Conservation (phyloP, 2,113 vertebrate genomes). For the Ceratotherium simum region DNA sequence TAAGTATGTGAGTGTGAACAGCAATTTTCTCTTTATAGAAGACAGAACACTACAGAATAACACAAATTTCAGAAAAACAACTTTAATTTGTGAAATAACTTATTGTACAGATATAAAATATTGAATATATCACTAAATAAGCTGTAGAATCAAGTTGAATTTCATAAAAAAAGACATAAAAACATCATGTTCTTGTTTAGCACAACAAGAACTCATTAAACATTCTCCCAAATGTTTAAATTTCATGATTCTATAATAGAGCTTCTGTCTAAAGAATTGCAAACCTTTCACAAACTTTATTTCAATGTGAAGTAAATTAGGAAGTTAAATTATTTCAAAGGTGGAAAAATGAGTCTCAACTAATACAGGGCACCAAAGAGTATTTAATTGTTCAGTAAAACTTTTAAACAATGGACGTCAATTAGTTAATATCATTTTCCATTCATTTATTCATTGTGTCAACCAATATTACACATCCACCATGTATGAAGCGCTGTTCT, state of each 20-base stretch:
- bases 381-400: neutral
- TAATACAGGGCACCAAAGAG: neutral
- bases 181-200: neutral
- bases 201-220: neutral
- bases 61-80: neutral
- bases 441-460: neutral
- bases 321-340: conserved; percentile 8
- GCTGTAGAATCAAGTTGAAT: neutral
- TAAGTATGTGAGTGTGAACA: neutral
- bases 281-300: neutral
- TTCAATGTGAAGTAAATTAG: neutral
- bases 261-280: neutral
- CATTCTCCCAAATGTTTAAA: neutral
- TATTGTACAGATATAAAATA: neutral
- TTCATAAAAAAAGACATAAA: neutral
- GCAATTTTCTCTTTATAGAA: neutral
- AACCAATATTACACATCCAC: neutral
- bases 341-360: neutral
- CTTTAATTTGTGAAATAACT: neutral
- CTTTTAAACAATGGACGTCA: neutral
- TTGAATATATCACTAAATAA: neutral
- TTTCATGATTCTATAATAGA: neutral
- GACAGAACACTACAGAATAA: neutral
- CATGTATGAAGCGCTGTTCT: neutral
- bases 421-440: neutral